Evolutionary conservation across 2,113 vertebrate species (phyloP), one percentile per base, ranked within the genome.

Genomic region (Labeo rohita): DNA sequence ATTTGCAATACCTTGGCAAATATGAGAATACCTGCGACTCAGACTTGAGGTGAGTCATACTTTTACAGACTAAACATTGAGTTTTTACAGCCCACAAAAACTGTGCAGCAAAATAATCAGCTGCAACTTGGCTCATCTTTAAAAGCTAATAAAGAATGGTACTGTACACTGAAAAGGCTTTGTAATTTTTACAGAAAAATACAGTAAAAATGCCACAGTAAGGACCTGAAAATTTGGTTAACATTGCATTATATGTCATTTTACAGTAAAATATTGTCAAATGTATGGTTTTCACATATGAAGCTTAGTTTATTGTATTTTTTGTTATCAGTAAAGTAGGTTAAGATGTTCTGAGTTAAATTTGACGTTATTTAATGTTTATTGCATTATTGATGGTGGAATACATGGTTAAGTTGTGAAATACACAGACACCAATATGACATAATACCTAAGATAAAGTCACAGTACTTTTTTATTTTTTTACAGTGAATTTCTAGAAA

Each of bases 21-120:
- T 59, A 75, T 61, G 15, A 61, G 6, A 80, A 45, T 80, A 80
- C 39, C 39, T 47, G 77, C 6, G 6, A 80, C 93, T 92, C 0
- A 83, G 89, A 8, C 88, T 95, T 82, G 87, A 93, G 78, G 92
- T 88, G 80, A 92, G 56, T 80, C 59, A 80, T 66, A 49, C 1
- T n/a, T 80, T 61, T 65, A 80, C 78, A 80, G 39, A 10, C 12
- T 65, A 63, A 61, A 80, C n/a, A 18, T 61, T 11, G 13, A 49
- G 56, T 28, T 80, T 80, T 79, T 59, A 39, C 76, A 79, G 76
- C 34, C 18, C 52, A 78, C 28, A 78, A 56, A 54, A 77, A 36
- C 50, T 77, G 52, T 59, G 39, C 21, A 65, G 39, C 12, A 63
- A 21, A 80, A 63, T 63, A 63, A 80, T 23, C n/a, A 80, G 45